Base-by-base conservation (phyloP, 2,113 vertebrate species). In the Gymnorhina tibicen region DNA sequence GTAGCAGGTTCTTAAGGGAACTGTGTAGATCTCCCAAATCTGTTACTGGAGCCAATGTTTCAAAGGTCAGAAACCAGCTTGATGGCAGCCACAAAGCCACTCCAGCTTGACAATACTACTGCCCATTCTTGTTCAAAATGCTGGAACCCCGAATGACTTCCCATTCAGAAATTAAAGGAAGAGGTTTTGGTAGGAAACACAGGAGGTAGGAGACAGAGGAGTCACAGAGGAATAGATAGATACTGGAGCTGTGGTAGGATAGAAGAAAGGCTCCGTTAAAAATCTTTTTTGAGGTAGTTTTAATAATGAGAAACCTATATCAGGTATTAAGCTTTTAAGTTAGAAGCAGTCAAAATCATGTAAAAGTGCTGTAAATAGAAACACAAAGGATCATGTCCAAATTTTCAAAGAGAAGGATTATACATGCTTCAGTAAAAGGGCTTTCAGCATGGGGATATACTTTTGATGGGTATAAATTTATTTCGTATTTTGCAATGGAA, bases 11-110 rank as follows among this genome's bases (percentile, higher is more conserved):
- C 76, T 84, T 42, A 30, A 37, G 77, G 73, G 74, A 92, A 37
- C 15, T 47, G 22, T 3, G 21, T 11, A 30, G 17, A 66, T 41
- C 47, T 86, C 67, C 32, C 67, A 79, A 59, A 55, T 18, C 19
- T 23, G 9, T 32, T 24, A 52, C 7, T 5, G 11, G 11, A 93
- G 63, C 84, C 76, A 95, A 7, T 16, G 50, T 59, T 88, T 47
- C 39, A 87, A 91, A 95, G 91, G 82, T 90, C 82, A 95, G 76
- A 93, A 44, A n/a, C 10, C 73, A 94, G 26, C 58, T 47, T 89
- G 80, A 68, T 1, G 3, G 67, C 35, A 60, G 44, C 14, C 73
- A 77, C 59, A 77, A 68, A 93, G 23, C 41, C 41, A 10, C 37
- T 50, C 18, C 73, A 64, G 49, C 17, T 24, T 7, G 37, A 62